Percentiles rank a stretch among this genome's conserved stretches.
Evolutionary conservation across 2,888 invertebrate species (phyloP).

Genomic region (Agrenia bidenticulata): DNA sequence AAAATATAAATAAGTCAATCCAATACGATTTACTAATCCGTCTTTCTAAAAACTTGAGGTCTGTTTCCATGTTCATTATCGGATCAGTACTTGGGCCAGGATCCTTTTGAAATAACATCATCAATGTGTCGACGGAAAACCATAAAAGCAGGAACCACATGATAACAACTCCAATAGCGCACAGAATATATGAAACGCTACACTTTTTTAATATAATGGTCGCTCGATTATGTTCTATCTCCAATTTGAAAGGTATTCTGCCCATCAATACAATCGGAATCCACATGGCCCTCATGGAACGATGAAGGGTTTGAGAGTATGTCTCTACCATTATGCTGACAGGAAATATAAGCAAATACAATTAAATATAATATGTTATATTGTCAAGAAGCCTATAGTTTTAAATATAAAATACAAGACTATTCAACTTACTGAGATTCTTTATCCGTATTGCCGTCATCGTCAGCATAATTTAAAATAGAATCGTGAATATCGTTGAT

Average conservation of each 20-base stretch:
- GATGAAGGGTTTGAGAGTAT: slow-evolving; percentile 24
- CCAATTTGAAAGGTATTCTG: slow-evolving; percentile 18
- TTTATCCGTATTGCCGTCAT: too few relatives aligned
- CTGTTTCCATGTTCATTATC: background rate
- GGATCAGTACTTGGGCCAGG: background rate
- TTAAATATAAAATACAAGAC: too few relatives aligned
- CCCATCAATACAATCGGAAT: slow-evolving; percentile 24
- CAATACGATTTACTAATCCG: background rate
- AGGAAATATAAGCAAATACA: too few relatives aligned
- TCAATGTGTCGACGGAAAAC: slow-evolving; percentile 13
- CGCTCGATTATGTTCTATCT: slow-evolving; percentile 11
- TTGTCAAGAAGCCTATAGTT: too few relatives aligned
- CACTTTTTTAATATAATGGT: slow-evolving; percentile 10
- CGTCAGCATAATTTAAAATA: too few relatives aligned
- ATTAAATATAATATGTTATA: too few relatives aligned
- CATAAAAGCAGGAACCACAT: slow-evolving; percentile 16
- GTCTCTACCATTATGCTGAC: background rate
- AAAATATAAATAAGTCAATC: slow-evolving; percentile 29
- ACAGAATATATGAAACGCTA: slow-evolving; percentile 12
- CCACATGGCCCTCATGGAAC: slow-evolving; percentile 23
- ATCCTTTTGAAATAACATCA: background rate
- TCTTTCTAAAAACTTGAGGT: background rate
- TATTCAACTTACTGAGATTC: too few relatives aligned
- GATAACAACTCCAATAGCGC: slow-evolving; percentile 8
- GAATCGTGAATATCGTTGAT: too few relatives aligned